Base-by-base conservation (phyloP, 64 coral and sea anemone species). In the Montipora cactus region DNA sequence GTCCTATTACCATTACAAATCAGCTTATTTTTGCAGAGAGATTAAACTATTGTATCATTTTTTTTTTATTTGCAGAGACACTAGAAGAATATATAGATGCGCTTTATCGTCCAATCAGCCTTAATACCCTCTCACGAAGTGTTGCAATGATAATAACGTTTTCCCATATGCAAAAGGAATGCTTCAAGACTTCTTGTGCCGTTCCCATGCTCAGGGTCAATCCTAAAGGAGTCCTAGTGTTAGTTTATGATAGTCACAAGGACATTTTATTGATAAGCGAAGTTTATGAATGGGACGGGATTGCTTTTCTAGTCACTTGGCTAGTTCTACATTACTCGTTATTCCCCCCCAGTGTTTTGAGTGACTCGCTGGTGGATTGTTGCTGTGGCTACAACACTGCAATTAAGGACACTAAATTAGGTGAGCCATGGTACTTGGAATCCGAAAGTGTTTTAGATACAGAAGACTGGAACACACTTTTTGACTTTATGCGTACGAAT, bases 281-380 rank as follows among this genome's bases (percentile, higher is more conserved):
- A 76, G 22, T 21, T 2, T 44, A 67, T 28, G 19, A 9, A 86
- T 86, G 82, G 82, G 18, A 44, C 9, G 57, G 68, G 28, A 7
- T 86, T 68, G 82, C 82, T 58, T 86, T 86, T 86, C 28, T 23
- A 22, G 82, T 44, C 68, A 59, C 49, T 8, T 86, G 82, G 82
- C 68, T 86, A 67, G 21, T 86, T 86, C 82, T 86, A 15, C 82
- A 86, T 86, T 86, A 86, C 82, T 86, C 82, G 67, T 86, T 86
- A 86, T 86, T 86, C 18, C 59, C 82, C 18, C 82, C 59, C 59
- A 28, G 28, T 86, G 82, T 59, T 70, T 67, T 86, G 82, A 86
- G 67, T 62, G 21, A 86, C 44, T 21, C 28, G 28, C 28, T 46
- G 59, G 18, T 7, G 52, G 52, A 55, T 55, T 55, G 9, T 55